Percentiles rank a stretch among this genome's conserved stretches.
These are phyloP conservation scores for Meloidogyne floridensis DNA, from an alignment of 1,140 invertebrate species.

Conservation along the genomic window DNA sequence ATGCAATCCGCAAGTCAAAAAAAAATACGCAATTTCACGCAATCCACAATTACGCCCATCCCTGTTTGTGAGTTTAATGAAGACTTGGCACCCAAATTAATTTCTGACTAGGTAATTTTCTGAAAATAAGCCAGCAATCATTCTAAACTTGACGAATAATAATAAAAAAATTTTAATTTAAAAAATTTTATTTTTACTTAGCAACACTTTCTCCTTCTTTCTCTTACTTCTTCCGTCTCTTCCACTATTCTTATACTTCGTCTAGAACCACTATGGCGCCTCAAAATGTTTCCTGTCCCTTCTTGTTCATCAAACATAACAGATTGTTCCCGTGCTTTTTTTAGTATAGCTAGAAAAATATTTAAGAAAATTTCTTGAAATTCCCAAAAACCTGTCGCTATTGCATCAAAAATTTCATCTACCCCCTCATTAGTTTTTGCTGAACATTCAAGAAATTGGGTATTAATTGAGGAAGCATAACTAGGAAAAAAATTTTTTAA, in stretches of 20 bases:
- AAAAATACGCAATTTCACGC: no score
- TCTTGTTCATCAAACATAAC: background rate
- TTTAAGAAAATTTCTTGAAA: background rate
- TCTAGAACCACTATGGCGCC: conserved; percentile 26
- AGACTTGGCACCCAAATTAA: no score
- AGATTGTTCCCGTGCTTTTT: conserved; percentile 27
- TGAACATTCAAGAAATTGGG: conserved; percentile 90
- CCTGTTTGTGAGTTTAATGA: no score
- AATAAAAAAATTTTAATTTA: background rate
- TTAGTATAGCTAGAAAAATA: conserved; percentile 25
- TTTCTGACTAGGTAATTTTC: no score
- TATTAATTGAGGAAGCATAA: conserved; percentile 86
- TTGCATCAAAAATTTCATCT: conserved; percentile 81
- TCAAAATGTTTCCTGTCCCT: background rate
- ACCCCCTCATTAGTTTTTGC: conserved; percentile 90
- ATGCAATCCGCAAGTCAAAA: no score
- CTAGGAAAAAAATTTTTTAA: conserved; percentile 68
- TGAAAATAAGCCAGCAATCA: no score
- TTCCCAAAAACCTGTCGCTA: conserved; percentile 40
- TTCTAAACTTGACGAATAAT: background rate
- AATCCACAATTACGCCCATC: no score
- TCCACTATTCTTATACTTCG: conserved; percentile 37
- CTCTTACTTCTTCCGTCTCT: background rate
- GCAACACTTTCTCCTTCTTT: conserved; percentile 18
- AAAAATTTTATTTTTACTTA: background rate